phyloP scores from a whole-genome alignment of 2,888 invertebrate genomes.

The Leptinotarsa peninsularis region DNA sequence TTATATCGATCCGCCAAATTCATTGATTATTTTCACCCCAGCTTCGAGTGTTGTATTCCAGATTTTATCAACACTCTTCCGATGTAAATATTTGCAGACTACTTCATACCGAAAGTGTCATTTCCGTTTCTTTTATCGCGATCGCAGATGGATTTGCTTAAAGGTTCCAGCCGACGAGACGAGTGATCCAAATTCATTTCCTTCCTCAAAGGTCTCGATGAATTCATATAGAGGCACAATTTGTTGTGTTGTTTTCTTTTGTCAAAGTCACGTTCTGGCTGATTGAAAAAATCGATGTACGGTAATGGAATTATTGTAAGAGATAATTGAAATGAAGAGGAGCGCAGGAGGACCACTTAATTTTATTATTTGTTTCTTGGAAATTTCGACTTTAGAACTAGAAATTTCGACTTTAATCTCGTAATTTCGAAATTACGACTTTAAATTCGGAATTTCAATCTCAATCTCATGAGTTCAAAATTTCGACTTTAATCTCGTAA shows the following conservation, averaged over 20 bases:
- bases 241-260: background rate
- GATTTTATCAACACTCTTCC: conserved; percentile 6
- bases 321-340: too few relatives aligned
- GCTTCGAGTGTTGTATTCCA: background rate
- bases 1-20: background rate
- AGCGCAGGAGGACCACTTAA: too few relatives aligned
- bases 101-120: conserved; percentile 18
- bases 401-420: too few relatives aligned
- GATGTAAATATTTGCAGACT: conserved; percentile 26
- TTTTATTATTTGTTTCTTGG: too few relatives aligned
- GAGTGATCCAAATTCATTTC: conserved; percentile 7
- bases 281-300: background rate
- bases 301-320: background rate
- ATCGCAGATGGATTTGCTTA: conserved; percentile 14
- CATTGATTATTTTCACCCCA: conserved; percentile 7
- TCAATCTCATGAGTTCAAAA: too few relatives aligned
- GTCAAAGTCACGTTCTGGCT: conserved; percentile 1
- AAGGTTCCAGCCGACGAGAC: background rate
- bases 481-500: too few relatives aligned
- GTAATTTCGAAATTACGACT: too few relatives aligned
- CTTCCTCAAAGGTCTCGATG: background rate
- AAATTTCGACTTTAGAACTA: too few relatives aligned
- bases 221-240: background rate
- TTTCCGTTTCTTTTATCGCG: conserved; percentile 22
- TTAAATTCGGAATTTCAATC: too few relatives aligned